Conservation (phyloP, 1,140 invertebrate genomes). For the Eumaeus atala region DNA sequence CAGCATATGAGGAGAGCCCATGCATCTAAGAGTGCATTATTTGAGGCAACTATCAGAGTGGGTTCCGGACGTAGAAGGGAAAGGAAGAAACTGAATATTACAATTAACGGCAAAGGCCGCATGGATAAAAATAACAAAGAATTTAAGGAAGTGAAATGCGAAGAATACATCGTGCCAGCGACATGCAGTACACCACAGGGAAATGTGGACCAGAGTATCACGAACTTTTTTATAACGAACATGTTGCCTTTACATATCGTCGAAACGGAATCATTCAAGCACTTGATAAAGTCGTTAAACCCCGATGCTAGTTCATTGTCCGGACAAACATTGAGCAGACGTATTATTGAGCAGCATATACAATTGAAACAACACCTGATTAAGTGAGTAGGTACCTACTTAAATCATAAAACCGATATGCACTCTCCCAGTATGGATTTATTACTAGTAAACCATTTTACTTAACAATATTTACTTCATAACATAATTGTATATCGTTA, state of each 20-base stretch:
- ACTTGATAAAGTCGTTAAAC: not conserved
- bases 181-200: not conserved
- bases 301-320: not conserved
- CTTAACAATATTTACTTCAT: no score
- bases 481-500: no score
- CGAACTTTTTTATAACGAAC: constrained; percentile 1
- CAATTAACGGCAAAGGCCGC: constrained; percentile 14
- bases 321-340: not conserved
- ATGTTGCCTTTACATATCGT: constrained; percentile 6
- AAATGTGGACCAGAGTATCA: constrained; percentile 1
- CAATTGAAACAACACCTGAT: not conserved
- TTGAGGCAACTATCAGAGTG: no score
- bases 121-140: not conserved
- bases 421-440: no score
- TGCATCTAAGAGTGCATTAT: no score
- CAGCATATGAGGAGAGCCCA: not conserved
- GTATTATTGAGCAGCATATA: not conserved
- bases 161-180: not conserved
- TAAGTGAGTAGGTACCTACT: constrained; percentile 4
- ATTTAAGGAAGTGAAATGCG: not conserved
- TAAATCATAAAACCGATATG: no score
- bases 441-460: no score
- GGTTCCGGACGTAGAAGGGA: no score
- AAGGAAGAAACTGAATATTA: no score
- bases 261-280: not conserved